Evolutionary conservation across 2,797 vertebrate species (phyloP), one percentile per base, ranked within the genome.

Genomic region (Scleropages formosus): DNA sequence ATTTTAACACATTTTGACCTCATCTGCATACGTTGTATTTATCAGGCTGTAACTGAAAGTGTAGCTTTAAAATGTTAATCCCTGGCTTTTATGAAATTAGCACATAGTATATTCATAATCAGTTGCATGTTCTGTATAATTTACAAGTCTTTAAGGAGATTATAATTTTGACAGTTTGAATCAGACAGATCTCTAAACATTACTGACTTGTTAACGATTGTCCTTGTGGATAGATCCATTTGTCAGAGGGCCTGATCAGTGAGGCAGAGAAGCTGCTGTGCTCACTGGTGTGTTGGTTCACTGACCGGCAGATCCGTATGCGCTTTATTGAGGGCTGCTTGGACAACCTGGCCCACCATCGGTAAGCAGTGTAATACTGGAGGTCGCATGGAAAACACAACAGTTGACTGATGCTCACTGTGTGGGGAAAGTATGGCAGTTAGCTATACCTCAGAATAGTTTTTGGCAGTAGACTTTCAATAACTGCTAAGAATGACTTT

Each of bases 301-400:
- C 97, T 0, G 97, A 99, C 89, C 89, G 97, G 72, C 97, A 99
- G 88, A 99, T 99, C 85, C 93, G 97, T 80, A 99, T 99, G 97
- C 96, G 96, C 78, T 99, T 99, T 89, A 99, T 99, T 66, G 97
- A 99, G 90, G 97, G 97, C 84, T 99, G 97, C 88, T 93, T 99
- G 81, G 97, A 99, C 90, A 99, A 99, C 87, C 88, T 99, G 83
- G 95, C 96, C 74, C 96, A 98, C 87, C 96, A 99, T 91, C 93
- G 96, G 97, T 98, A 89, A 92, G 87, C 72, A 49, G 4, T 26
- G 86, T 72, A 49, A 10, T 3, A 20, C 60, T 31, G 20, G 13
- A 20, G n/a, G 20, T 13, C 8, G 24, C 24, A 56, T 24, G 60
- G 53, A 46, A 24, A 47, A 4, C 13, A 1, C 12, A 22, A 22